Base-by-base conservation (phyloP, 2,113 vertebrate species). In the Albula goreensis region DNA sequence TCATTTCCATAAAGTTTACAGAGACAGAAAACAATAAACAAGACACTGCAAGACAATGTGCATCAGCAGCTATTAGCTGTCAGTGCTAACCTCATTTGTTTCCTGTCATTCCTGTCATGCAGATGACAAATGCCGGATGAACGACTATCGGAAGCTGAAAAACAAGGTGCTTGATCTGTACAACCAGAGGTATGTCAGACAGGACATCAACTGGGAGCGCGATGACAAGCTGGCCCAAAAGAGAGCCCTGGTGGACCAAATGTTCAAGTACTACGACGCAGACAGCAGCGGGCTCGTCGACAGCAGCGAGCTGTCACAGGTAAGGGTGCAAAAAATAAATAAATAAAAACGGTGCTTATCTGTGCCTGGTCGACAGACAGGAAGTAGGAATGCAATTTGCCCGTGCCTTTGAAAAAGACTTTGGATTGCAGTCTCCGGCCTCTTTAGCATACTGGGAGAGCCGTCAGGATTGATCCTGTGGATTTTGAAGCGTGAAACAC, bases 211-310 rank as follows among this genome's bases (percentile, higher is more conserved):
- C 66, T 96, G 92, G 50, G 87, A 87, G 22, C 83, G 92, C 78
- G 91, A 90, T 70, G 96, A 97, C 88, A 96, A 96, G 91, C 93
- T 96, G 91, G 88, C 90, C 10, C 92, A 93, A 88, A 97, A 95
- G 92, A 98, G 97, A 90, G 87, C 95, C 78, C 93, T 99, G 86
- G 97, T 98, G 60, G 97, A 99, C 90, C 89, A 96, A 50, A 96
- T 99, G 96, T 99, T 99, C 92, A 95, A 95, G 86, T 96, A 96
- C 92, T 99, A 98, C 89, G 98, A 99, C 87, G 94, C 95, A 3
- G 96, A 99, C 90, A 94, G 90, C 81, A 97, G 93, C 2, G 96
- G 96, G 89, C 93, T 95, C 87, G 91, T 99, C 88, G 97, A 97
- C 88, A 95, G 90, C 89, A 96, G 95, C 11, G 98, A 99, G 90